Percentiles rank a stretch among this genome's conserved stretches.
Evolutionary conservation across 2,888 invertebrate species (phyloP).

Genomic region (Meteorus colon): DNA sequence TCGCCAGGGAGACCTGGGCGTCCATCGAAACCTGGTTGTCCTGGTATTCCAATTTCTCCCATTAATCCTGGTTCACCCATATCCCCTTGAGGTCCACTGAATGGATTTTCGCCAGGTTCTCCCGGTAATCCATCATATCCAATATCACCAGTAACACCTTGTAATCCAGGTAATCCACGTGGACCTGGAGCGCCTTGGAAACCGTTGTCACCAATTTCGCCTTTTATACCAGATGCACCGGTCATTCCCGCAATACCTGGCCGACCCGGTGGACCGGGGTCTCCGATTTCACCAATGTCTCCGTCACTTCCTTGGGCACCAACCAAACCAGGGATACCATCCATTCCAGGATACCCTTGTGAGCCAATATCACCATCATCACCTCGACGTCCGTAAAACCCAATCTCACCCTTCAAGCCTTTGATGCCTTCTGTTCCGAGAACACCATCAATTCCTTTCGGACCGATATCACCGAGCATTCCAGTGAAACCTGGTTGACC

Average conservation of each 20-base stretch:
- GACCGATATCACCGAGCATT: slow-evolving; percentile 63
- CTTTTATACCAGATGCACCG: slow-evolving; percentile 78
- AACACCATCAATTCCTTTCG: slow-evolving; percentile 64
- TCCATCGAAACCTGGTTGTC: slow-evolving; percentile 83
- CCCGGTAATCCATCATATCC: slow-evolving; percentile 81
- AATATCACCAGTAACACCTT: slow-evolving; percentile 78
- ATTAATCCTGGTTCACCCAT: slow-evolving; percentile 80
- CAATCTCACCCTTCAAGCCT: slow-evolving; percentile 70
- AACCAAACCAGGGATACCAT: slow-evolving; percentile 73
- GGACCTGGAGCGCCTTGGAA: slow-evolving; percentile 79
- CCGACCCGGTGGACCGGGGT: slow-evolving; percentile 78
- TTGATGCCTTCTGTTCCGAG: slow-evolving; percentile 67
- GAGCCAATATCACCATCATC: slow-evolving; percentile 70
- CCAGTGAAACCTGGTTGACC: slow-evolving; percentile 77
- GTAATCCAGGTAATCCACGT: slow-evolving; percentile 77
- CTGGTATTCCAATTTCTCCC: slow-evolving; percentile 80
- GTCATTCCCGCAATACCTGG: slow-evolving; percentile 74
- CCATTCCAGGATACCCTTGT: slow-evolving; percentile 70
- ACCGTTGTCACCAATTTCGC: slow-evolving; percentile 85
- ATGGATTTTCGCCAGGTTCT: slow-evolving; percentile 80
- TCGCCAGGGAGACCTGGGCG: slow-evolving; percentile 80
- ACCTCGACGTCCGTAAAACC: slow-evolving; percentile 70
- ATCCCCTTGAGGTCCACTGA: slow-evolving; percentile 82
- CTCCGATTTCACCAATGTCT: slow-evolving; percentile 76
- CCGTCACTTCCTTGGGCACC: slow-evolving; percentile 76